phyloP scores from a whole-genome alignment of 1,140 invertebrate genomes.

The Saxidomus purpurata region DNA sequence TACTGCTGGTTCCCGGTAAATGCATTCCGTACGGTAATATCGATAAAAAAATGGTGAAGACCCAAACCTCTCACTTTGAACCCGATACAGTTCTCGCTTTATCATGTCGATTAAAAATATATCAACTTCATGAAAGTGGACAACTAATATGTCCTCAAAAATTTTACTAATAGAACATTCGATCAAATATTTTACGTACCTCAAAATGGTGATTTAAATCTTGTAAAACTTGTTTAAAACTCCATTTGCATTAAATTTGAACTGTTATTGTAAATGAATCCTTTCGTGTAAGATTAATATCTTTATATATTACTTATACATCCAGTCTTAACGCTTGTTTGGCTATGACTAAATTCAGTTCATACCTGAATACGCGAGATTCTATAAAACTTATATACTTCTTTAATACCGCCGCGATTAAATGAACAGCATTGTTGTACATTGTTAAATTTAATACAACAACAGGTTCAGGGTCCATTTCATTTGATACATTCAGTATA shows the following conservation, averaged over 20 bases:
- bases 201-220: constrained; percentile 3
- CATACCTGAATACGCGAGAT: constrained; percentile 16
- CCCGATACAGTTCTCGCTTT: too few relatives aligned
- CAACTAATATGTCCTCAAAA: too few relatives aligned
- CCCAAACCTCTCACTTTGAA: too few relatives aligned
- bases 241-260: not conserved
- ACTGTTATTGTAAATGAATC: not conserved
- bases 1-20: too few relatives aligned
- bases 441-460: constrained; percentile 14
- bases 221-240: not conserved
- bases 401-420: constrained; percentile 19
- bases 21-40: too few relatives aligned
- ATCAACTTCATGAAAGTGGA: too few relatives aligned
- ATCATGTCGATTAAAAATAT: too few relatives aligned
- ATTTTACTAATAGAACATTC: too few relatives aligned
- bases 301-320: constrained; percentile 25
- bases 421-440: constrained; percentile 12
- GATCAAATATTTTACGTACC: constrained; percentile 3
- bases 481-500: constrained; percentile 1
- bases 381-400: constrained; percentile 12
- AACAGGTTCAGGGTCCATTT: not conserved
- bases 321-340: constrained; percentile 16
- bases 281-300: constrained; percentile 11
- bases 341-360: constrained; percentile 28
- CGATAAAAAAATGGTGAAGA: too few relatives aligned